phyloP scores from a whole-genome alignment of 2,113 vertebrate genomes.

The Cranoglanis bouderius region DNA sequence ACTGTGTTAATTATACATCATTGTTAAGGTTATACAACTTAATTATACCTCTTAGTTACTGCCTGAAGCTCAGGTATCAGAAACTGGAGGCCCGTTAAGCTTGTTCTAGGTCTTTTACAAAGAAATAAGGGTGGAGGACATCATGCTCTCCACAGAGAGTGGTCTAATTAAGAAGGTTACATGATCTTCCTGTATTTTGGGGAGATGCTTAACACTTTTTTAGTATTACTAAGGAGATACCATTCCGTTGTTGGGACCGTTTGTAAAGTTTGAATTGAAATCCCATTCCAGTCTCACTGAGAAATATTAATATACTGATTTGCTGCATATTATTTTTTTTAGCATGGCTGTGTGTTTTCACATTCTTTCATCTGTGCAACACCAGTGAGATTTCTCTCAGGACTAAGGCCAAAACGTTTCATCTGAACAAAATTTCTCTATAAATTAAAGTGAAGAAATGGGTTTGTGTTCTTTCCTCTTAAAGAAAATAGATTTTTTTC shows the following conservation, averaged over 20 bases:
- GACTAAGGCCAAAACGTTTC: background rate
- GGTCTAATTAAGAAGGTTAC: constrained; percentile 4
- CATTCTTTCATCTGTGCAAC: background rate
- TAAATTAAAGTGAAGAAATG: background rate
- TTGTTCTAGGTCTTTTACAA: constrained; percentile 11
- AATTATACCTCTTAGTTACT: constrained; percentile 41
- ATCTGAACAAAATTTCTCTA: background rate
- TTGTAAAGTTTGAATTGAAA: background rate
- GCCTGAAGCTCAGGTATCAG: constrained; percentile 23
- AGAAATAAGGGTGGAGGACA: background rate
- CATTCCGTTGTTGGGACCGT: background rate
- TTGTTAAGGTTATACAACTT: constrained; percentile 41
- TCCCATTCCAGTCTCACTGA: background rate
- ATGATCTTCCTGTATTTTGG: background rate
- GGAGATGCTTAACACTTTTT: background rate
- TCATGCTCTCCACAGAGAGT: constrained; percentile 1
- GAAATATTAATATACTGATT: background rate
- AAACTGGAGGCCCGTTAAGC: constrained; percentile 6
- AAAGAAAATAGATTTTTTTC: background rate
- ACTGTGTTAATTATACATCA: constrained; percentile 41
- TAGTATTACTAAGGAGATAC: background rate
- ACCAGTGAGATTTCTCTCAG: background rate
- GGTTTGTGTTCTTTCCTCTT: background rate
- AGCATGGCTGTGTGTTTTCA: background rate
- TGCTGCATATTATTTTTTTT: background rate